Conservation (phyloP, 2,113 vertebrate genomes). For the Manacus vitellinus region DNA sequence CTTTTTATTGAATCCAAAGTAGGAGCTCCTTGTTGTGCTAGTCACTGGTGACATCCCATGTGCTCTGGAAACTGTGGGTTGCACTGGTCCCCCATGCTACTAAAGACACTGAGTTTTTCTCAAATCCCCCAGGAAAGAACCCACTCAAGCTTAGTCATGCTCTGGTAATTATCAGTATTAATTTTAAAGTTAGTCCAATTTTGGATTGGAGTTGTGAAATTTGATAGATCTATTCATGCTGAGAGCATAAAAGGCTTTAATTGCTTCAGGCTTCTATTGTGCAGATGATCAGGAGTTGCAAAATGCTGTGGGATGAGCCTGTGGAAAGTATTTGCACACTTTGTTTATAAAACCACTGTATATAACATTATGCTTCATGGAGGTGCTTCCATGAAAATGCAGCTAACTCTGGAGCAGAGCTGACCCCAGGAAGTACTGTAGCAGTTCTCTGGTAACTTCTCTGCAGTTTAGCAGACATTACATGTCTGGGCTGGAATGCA, state of each 20-base stretch:
- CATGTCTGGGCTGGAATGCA: slow-evolving; percentile 16
- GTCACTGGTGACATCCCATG: neutral
- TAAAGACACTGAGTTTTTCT: neutral
- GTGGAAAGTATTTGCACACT: neutral
- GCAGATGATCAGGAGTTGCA: slow-evolving; percentile 21
- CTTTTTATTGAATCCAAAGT: neutral
- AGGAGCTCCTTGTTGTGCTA: neutral
- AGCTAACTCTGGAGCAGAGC: neutral
- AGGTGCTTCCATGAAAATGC: neutral
- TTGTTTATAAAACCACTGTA: neutral
- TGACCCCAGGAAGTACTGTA: neutral
- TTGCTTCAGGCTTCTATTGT: slow-evolving; percentile 8
- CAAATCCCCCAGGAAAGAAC: neutral
- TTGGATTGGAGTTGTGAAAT: slow-evolving; percentile 18
- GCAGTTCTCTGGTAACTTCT: neutral
- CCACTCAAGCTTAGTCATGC: slow-evolving; percentile 43
- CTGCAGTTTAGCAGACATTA: neutral
- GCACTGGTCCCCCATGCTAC: neutral
- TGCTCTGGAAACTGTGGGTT: neutral
- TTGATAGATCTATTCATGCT: slow-evolving; percentile 10
- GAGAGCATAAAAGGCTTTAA: slow-evolving; percentile 13
- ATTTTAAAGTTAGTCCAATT: neutral
- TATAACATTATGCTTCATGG: neutral
- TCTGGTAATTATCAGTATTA: slow-evolving; percentile 22
- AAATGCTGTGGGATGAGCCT: neutral